Evolutionary conservation across 2,888 invertebrate genomes (phyloP).

Genomic region (Strigamia maritima): DNA sequence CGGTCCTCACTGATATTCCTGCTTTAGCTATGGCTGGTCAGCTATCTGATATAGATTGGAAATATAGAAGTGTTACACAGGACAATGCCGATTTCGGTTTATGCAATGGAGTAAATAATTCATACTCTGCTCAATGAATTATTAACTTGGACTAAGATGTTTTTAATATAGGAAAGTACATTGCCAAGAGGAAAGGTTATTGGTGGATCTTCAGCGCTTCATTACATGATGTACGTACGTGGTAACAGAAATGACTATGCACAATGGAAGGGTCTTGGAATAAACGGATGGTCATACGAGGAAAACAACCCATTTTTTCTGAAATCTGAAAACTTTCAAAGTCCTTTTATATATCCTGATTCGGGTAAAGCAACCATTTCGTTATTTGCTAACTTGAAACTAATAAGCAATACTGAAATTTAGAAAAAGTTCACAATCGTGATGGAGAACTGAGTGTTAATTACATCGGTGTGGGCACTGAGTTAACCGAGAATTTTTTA

Average conservation of each 20-base stretch:
- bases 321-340: not conserved
- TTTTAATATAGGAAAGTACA: not conserved
- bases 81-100: too few relatives aligned
- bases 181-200: not conserved
- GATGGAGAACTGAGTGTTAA: not conserved
- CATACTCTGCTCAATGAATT: too few relatives aligned
- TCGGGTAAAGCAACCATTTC: not conserved
- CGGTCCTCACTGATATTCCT: not conserved
- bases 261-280: not conserved
- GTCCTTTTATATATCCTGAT: not conserved
- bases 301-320: not conserved
- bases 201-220: not conserved
- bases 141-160: not conserved
- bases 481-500: not conserved
- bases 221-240: not conserved
- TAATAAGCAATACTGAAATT: not conserved
- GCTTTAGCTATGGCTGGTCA: not conserved
- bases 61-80: too few relatives aligned
- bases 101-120: too few relatives aligned
- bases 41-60: too few relatives aligned
- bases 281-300: not conserved
- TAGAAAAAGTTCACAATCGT: not conserved
- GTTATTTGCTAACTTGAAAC: not conserved
- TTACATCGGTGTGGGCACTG: not conserved
- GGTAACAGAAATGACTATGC: not conserved